phyloP scores from a whole-genome alignment of 1,140 invertebrate genomes.

The Globodera rostochiensis region DNA sequence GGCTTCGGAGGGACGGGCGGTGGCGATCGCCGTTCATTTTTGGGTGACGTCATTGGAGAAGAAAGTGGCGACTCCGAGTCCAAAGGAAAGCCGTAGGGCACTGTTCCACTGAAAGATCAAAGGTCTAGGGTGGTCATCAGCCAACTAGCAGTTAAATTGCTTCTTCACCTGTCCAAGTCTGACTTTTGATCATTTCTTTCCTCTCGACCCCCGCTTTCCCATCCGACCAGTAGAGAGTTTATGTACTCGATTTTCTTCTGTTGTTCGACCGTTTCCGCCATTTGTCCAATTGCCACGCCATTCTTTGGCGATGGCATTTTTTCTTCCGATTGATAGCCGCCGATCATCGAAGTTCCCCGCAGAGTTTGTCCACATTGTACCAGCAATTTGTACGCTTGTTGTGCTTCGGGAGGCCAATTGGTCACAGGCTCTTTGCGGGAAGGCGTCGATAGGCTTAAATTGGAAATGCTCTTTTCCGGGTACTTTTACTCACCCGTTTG shows the following conservation, averaged over 20 bases:
- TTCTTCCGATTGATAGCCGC: neutral
- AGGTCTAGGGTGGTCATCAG: too few relatives aligned
- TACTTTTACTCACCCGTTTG: neutral
- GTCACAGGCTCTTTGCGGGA: slow-evolving; percentile 20
- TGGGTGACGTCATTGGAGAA: too few relatives aligned
- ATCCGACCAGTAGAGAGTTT: slow-evolving; percentile 21
- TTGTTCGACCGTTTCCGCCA: slow-evolving; percentile 18
- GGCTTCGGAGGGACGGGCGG: slow-evolving; percentile 32
- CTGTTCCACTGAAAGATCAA: neutral
- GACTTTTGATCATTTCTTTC: neutral
- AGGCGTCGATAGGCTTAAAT: neutral
- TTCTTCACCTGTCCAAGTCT: neutral
- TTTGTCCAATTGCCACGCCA: neutral
- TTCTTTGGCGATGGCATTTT: neutral
- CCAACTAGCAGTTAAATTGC: neutral
- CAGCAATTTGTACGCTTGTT: slow-evolving; percentile 62
- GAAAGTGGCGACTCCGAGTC: too few relatives aligned
- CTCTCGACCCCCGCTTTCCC: neutral
- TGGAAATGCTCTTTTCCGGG: slow-evolving; percentile 18
- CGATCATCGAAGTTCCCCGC: slow-evolving; percentile 34
- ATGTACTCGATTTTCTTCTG: slow-evolving; percentile 25
- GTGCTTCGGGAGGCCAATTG: slow-evolving; percentile 61
- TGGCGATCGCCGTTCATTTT: neutral
- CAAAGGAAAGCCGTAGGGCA: too few relatives aligned
- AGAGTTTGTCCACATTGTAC: slow-evolving; percentile 58